These are phyloP conservation scores for Epinephelus coioides DNA, from an alignment of 2,797 vertebrate genomes.

Conservation along the genomic window DNA sequence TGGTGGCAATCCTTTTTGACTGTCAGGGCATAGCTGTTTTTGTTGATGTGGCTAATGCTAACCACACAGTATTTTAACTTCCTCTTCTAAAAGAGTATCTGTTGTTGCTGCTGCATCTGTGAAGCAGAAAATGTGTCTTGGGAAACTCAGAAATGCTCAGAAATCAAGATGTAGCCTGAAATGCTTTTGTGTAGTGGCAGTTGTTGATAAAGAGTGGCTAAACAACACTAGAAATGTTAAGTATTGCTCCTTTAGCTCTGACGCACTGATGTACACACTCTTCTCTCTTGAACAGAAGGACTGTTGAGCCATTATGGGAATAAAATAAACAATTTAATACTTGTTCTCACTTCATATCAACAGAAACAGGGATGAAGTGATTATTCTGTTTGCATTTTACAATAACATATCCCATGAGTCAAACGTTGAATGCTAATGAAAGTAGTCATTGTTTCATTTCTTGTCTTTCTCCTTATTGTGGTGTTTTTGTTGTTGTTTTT, in stretches of 20 bases:
- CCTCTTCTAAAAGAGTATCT: neutral
- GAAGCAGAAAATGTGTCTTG: neutral
- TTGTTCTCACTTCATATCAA: neutral
- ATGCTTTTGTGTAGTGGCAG: neutral
- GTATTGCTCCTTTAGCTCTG: neutral
- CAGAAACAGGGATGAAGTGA: neutral
- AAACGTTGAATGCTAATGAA: neutral
- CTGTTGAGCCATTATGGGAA: neutral
- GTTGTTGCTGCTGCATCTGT: neutral
- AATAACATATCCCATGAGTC: neutral
- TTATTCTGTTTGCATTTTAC: neutral
- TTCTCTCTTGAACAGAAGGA: neutral
- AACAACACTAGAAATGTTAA: constrained; percentile 13
- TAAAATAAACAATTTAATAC: neutral
- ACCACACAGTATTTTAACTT: neutral
- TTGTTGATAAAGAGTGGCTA: constrained; percentile 5
- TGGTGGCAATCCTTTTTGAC: neutral
- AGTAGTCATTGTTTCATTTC: neutral
- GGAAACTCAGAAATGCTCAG: neutral
- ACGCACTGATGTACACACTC: neutral
- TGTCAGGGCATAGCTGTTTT: neutral
- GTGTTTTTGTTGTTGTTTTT: neutral
- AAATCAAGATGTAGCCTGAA: neutral
- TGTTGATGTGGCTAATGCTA: neutral
- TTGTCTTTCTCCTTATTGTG: neutral